Conservation (phyloP, 2,888 invertebrate genomes). For the Neuroscelio doddi region DNA sequence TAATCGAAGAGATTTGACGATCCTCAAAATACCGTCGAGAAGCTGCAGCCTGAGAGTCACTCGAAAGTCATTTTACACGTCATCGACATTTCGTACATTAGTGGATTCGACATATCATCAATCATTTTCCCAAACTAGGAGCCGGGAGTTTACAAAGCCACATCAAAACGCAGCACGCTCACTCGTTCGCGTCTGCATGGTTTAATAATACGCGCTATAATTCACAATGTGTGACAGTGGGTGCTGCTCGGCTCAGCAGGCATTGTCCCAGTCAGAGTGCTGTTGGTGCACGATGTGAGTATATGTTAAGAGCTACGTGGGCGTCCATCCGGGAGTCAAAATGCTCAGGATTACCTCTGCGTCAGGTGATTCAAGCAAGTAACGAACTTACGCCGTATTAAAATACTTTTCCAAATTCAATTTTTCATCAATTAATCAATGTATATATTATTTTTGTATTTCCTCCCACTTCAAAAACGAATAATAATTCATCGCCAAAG, state of each 20-base stretch:
- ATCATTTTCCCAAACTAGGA: constrained; percentile 26
- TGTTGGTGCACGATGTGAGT: constrained; percentile 10
- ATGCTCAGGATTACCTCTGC: constrained; percentile 29
- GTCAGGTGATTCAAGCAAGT: constrained; percentile 37
- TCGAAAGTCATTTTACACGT: constrained; percentile 18
- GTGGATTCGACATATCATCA: constrained; percentile 24
- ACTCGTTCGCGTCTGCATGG: constrained; percentile 40
- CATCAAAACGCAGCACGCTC: constrained; percentile 39
- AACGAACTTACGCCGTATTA: constrained; percentile 21
- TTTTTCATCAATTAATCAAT: too few species aligned
- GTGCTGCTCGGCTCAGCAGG: constrained; percentile 56
- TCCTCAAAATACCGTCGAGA: background rate
- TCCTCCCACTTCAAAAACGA: too few species aligned
- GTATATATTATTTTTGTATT: too few species aligned
- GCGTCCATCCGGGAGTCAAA: constrained; percentile 52
- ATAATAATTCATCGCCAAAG: too few species aligned
- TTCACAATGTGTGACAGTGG: constrained; percentile 60
- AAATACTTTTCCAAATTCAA: too few species aligned
- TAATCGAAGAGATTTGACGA: background rate
- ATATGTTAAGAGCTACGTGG: constrained; percentile 39
- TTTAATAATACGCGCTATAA: constrained; percentile 63
- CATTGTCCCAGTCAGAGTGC: constrained; percentile 55
- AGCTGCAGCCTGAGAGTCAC: background rate
- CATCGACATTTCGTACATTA: constrained; percentile 22
- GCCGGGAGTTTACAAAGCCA: constrained; percentile 34